These are phyloP conservation scores for Alloplasta piceator DNA, from an alignment of 2,888 invertebrate genomes.

Conservation along the genomic window DNA sequence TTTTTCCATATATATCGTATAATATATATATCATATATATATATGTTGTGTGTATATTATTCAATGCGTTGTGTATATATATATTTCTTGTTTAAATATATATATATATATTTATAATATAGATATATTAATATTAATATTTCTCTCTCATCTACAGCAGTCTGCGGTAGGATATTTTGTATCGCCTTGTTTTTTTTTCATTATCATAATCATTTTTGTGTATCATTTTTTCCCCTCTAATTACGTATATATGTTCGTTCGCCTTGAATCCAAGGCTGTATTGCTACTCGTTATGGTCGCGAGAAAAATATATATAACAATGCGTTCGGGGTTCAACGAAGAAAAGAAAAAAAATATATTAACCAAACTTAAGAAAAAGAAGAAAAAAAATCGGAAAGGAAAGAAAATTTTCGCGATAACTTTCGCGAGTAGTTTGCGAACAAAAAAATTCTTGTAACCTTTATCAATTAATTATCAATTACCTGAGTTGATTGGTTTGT, in stretches of 20 bases:
- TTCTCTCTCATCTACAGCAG: conserved; percentile 64
- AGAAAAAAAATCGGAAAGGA: conserved; percentile 30
- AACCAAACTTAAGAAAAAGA: conserved; percentile 38
- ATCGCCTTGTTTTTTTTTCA: conserved; percentile 52
- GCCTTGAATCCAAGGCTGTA: conserved; percentile 55
- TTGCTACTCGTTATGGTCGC: conserved; percentile 42
- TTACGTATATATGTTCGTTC: conserved; percentile 55
- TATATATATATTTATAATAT: conserved; percentile 47
- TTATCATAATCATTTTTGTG: conserved; percentile 30
- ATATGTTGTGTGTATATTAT: conserved; percentile 60
- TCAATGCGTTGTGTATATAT: conserved; percentile 57
- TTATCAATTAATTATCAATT: conserved; percentile 64
- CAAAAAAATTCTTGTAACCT: conserved; percentile 25
- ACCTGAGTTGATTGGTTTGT: conserved; percentile 72
- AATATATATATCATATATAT: conserved; percentile 65
- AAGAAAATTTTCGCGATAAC: conserved; percentile 38
- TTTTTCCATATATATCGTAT: conserved; percentile 59
- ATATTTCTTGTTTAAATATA: conserved; percentile 41
- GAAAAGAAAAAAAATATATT: conserved; percentile 38
- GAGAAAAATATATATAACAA: conserved; percentile 23
- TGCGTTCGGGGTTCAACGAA: conserved; percentile 38
- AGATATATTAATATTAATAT: conserved; percentile 64
- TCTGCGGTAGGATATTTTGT: conserved; percentile 66
- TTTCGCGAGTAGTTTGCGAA: conserved; percentile 26
- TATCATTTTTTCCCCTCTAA: conserved; percentile 39